A percentile compares a stretch with the other conserved stretches of the same genome.
phyloP scores from a whole-genome alignment of 1,140 invertebrate species.

The Trinorchestia longiramus region DNA sequence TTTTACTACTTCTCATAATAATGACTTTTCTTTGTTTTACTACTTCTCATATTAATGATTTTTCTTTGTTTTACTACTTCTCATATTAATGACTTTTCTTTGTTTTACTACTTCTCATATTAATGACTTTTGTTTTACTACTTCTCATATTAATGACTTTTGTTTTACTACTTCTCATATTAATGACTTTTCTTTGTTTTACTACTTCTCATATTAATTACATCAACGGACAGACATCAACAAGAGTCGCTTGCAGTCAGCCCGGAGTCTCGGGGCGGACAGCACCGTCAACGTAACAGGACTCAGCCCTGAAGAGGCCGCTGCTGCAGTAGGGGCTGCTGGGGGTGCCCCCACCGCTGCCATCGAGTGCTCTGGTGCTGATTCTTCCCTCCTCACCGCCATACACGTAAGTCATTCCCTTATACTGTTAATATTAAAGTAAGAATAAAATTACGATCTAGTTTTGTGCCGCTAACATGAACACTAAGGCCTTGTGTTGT shows the following conservation, averaged over 20 bases:
- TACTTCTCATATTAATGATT: no score
- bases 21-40: no score
- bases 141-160: not conserved
- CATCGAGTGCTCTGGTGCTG: slow-evolving; percentile 89
- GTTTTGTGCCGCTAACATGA: not conserved
- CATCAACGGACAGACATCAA: slow-evolving; percentile 67
- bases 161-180: not conserved
- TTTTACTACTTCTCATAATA: no score
- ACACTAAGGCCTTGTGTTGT: not conserved
- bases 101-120: not conserved
- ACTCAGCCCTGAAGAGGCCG: slow-evolving; percentile 74
- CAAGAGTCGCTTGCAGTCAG: slow-evolving; percentile 70
- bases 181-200: not conserved
- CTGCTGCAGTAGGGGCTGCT: slow-evolving; percentile 77
- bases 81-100: not conserved
- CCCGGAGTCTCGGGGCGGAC: slow-evolving; percentile 72
- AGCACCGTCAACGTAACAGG: slow-evolving; percentile 66
- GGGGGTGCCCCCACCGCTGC: slow-evolving; percentile 80
- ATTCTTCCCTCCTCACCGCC: slow-evolving; percentile 80
- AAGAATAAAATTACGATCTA: not conserved
- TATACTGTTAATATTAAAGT: no score
- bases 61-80: no score
- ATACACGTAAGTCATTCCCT: slow-evolving; percentile 76
- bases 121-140: not conserved
- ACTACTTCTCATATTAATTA: not conserved